Conservation (phyloP, 2,888 invertebrate species). For the Zelleria hepariella region DNA sequence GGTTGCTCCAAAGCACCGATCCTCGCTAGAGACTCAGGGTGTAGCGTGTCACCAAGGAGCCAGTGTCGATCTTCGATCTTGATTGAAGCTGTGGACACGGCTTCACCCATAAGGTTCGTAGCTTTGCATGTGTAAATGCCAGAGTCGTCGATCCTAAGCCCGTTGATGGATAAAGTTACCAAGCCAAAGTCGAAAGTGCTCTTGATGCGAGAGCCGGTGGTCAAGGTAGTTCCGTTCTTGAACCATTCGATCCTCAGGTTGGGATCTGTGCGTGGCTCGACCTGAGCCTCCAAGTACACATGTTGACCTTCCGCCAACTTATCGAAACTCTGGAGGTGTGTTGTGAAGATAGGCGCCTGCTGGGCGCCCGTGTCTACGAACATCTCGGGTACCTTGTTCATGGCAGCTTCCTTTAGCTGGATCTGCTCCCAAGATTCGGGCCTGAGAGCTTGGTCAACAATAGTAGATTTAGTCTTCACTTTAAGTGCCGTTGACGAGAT, state of each 20-base stretch:
- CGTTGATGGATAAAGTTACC: slow-evolving; percentile 91
- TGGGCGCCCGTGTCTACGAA: slow-evolving; percentile 87
- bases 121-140: slow-evolving; percentile 97
- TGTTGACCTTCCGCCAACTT: slow-evolving; percentile 89
- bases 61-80: slow-evolving; percentile 92
- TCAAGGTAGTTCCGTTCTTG: slow-evolving; percentile 89
- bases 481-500: slow-evolving; percentile 92
- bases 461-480: slow-evolving; percentile 86
- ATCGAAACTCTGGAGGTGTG: slow-evolving; percentile 88
- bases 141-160: slow-evolving; percentile 90
- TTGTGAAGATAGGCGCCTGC: slow-evolving; percentile 96
- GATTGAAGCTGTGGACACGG: slow-evolving; percentile 90
- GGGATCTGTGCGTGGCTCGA: slow-evolving; percentile 91
- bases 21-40: slow-evolving; percentile 90
- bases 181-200: slow-evolving; percentile 98
- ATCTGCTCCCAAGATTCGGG: slow-evolving; percentile 95
- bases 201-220: slow-evolving; percentile 90
- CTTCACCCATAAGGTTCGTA: slow-evolving; percentile 93
- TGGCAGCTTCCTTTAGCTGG: slow-evolving; percentile 90
- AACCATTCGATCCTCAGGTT: slow-evolving; percentile 92
- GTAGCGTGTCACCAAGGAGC: slow-evolving; percentile 88
- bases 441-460: slow-evolving; percentile 87
- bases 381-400: slow-evolving; percentile 91
- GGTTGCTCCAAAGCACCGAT: slow-evolving; percentile 90
- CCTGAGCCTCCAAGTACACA: slow-evolving; percentile 89